phyloP scores from a whole-genome alignment of 2,113 vertebrate genomes.

The Condylura cristata region DNA sequence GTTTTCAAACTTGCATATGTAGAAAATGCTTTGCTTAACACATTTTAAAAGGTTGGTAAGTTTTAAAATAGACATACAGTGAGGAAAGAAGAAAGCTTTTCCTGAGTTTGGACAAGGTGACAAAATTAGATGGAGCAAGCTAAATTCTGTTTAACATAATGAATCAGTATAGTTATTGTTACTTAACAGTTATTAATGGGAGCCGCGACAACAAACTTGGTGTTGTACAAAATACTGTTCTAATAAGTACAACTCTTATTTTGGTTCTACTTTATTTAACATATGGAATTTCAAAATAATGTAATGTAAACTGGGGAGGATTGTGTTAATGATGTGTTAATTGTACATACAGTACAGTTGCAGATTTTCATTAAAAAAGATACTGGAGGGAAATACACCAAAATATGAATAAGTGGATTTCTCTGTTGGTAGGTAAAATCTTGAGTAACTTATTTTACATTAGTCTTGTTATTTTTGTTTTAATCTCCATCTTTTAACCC shows the following conservation, averaged over 20 bases:
- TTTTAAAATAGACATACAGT: slow-evolving; percentile 71
- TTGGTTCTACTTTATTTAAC: not conserved
- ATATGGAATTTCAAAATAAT: not conserved
- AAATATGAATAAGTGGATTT: not conserved
- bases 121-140: slow-evolving; percentile 10
- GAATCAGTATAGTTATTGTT: not conserved
- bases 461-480: not conserved
- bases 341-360: not conserved
- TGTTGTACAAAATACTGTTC: not conserved
- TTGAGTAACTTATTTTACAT: not conserved
- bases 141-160: slow-evolving; percentile 47
- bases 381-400: not conserved
- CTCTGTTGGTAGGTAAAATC: not conserved
- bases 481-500: not conserved
- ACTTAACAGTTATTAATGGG: slow-evolving; percentile 21
- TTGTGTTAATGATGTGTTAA: slow-evolving; percentile 22
- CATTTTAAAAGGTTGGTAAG: slow-evolving; percentile 69
- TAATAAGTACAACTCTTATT: not conserved
- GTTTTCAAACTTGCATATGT: slow-evolving; percentile 73
- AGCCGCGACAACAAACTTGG: not conserved
- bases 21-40: slow-evolving; percentile 75
- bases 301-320: not conserved
- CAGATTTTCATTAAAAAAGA: not conserved
- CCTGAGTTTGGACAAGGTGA: not conserved
- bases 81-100: slow-evolving; percentile 57